Base-by-base conservation (phyloP, 2,113 vertebrate genomes). In the Indicator maculatus region DNA sequence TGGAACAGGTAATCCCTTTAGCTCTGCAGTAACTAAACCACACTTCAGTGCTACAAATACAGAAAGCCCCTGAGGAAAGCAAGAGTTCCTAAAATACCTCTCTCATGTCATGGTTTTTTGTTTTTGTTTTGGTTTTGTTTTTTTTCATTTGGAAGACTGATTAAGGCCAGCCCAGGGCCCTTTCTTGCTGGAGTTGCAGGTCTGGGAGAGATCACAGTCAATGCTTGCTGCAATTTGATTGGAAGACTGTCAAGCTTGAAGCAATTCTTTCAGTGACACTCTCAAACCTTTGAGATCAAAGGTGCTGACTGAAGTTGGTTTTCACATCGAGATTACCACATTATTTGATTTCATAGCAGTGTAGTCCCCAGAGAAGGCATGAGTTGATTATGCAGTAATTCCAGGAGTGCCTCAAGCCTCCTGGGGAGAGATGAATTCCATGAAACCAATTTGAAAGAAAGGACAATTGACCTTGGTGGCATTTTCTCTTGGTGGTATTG, bases 301-400 rank as follows among this genome's bases (percentile, higher is more conserved):
- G 91, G 93, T 86, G 86, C 69, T 86, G 88, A 83, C 93, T 93
- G 85, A 94, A 94, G 88, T 91, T 82, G 74, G 58, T 93, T 96
- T 96, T 94, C 90, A 72, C 79, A 58, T 64, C 4, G 1, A 89
- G 89, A 94, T 95, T 81, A 96, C 83, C 92, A 70, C 79, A 69
- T 88, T 91, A 93, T 90, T 97, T 95, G 85, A 95, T 94, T 96
- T 94, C 58, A 50, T 75, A 71, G 55, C 17, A 58, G 76, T 65
- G 76, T 72, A 83, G 76, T 91, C 93, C 85, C 89, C 77, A 86
- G 89, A 93, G 85, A 93, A 86, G 80, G 83, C 69, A 64, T 39
- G 39, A 80, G 64, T 78, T 79, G 83, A 94, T 93, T 95, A 94
- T 91, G 65, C 79, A 90, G 83, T 89, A 86, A 83, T 96, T 91